Base-by-base conservation (phyloP, 2,888 invertebrate species). In the Theristus sp. region DNA sequence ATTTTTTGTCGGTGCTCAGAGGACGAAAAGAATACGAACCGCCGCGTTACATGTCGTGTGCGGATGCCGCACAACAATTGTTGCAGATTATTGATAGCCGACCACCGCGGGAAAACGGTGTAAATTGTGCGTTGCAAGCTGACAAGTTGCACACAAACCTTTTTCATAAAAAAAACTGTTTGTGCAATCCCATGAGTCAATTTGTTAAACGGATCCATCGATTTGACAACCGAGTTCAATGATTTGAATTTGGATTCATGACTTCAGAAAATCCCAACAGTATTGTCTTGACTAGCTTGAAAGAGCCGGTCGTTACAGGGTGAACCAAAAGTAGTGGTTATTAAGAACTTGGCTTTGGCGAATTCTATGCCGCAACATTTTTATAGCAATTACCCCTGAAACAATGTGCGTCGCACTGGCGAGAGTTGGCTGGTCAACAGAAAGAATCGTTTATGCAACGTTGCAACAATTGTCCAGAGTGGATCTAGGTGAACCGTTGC, bases 1-100 rank as follows among this genome's bases (percentile, higher is more conserved):
- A n/a, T n/a, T 38, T 52, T 60, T 28, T 24, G 38, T 38, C 20
- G 38, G 10, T 38, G 38, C 20, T 54, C 65, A 78, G 78, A 75
- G 89, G 89, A 72, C 83, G 85, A 65, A 84, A 85, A 65, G 85
- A 88, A 69, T 98, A 87, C 75, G 87, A 91, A 82, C 88, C 91
- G 2, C 87, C 96, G 0, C 82, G 85, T 67, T 98, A 89, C 74
- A 93, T 98, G 91, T 84, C 83, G 52, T 89, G 86, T 0, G 80
- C 81, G 57, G 86, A 89, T 78, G 96, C 96, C 26, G 84, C 88
- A 2, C 73, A 77, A 59, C 96, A 98, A 75, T 75, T 99, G 52
- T 72, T 90, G 59, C 78, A 84, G 72, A 87, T 90, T 66, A 79
- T 88, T 49, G 77, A 72, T 60, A 71, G 71, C 25, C 60, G 64